Percentiles rank a stretch among this genome's conserved stretches.
Conservation (phyloP, 2,113 vertebrate species). For the Nibea albiflora region DNA sequence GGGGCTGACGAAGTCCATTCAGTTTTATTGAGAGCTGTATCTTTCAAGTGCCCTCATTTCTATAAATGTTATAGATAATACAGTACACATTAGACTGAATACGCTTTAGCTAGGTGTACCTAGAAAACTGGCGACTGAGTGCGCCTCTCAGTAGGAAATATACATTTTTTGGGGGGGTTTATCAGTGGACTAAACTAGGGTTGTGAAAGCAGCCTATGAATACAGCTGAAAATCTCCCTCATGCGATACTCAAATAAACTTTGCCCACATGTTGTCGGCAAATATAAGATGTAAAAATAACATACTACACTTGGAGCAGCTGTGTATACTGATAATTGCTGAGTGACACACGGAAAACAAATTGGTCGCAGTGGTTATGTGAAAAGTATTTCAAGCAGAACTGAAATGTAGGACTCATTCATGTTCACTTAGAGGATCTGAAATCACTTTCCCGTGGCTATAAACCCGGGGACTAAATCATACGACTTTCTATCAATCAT, state of each 20-base stretch:
- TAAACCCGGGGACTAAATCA: slow-evolving; percentile 35
- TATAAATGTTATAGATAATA: neutral
- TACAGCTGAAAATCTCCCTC: neutral
- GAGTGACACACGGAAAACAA: slow-evolving; percentile 30
- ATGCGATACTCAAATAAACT: neutral
- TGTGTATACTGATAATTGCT: slow-evolving; percentile 22
- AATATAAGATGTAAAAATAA: neutral
- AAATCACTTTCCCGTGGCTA: slow-evolving; percentile 37
- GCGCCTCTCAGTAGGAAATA: neutral
- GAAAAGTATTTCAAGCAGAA: slow-evolving; percentile 25
- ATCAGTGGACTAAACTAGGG: neutral
- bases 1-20: neutral
- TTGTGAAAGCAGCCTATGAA: too few species aligned
- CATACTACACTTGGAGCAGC: neutral
- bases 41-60: neutral
- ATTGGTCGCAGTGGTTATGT: slow-evolving; percentile 16
- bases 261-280: neutral
- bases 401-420: slow-evolving; percentile 33
- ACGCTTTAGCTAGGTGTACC: neutral
- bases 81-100: neutral
- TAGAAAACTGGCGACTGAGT: neutral
- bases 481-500: slow-evolving; percentile 53
- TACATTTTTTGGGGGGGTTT: too few species aligned
- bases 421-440: slow-evolving; percentile 18
- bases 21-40: neutral